Base-by-base conservation (phyloP, 2,113 vertebrate species). In the Bubalus kerabau region DNA sequence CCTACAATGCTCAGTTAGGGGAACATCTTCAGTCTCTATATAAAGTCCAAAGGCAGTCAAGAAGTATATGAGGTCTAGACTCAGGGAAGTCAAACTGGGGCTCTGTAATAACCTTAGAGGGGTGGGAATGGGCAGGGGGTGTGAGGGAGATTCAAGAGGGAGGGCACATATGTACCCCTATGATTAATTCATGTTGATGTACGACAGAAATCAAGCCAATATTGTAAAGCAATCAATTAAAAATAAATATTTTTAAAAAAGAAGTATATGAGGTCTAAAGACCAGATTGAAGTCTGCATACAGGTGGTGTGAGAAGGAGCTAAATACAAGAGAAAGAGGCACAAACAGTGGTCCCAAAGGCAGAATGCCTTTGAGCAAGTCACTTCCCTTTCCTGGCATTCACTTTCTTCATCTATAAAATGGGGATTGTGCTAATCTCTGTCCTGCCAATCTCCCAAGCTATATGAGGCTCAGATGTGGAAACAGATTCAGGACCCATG, bases 401-500 rank as follows among this genome's bases (percentile, higher is more conserved):
- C 10, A 62, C 19, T 90, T 82, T 87, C 54, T 93, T 94, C 40
- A 86, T 89, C 60, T 94, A 19, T 94, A 90, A 91, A 97, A 82
- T 67, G n/a, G 15, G 26, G 11, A 12, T 85, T 93, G 86, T 62
- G 57, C 8, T 93, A 86, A 91, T 86, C 54, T 93, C n/a, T 84
- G 50, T 80, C 78, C 2, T 89, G 56, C n/a, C 74, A 91, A 62
- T 56, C 87, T 94, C 40, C 52, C 83, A 88, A 97, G 82, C 8
- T 94, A 7, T 87, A 80, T 28, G n/a, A 88, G 46, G 40, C 60
- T 98, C 80, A 91, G 59, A 93, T 93, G 16, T 57, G 36, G 82
- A 97, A 91, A 81, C 4, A 91, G 24, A 87, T 74, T 52, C 28
- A 94, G 24, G 84, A 30, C 52, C 90, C 50, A 57, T 26, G 80